Evolutionary conservation across 2,888 invertebrate genomes (phyloP), one percentile per base, ranked within the genome.

Genomic region (Polydrusus pterygomalis): DNA sequence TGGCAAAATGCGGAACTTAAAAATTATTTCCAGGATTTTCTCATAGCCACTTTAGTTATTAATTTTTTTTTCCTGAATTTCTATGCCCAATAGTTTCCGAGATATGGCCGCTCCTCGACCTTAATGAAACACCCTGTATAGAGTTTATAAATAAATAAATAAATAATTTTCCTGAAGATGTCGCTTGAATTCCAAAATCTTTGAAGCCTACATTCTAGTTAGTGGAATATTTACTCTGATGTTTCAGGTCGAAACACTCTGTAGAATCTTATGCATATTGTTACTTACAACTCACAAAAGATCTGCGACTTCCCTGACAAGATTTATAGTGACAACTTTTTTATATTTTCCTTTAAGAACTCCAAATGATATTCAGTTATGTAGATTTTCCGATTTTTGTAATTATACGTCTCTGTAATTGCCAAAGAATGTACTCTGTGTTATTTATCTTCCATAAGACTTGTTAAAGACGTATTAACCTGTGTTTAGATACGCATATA

Each of bases 381-480:
- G 58, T 60, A 60, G 17, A 60, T 60, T 10, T 18, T 6, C 17
- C 38, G 38, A 60, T 60, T 60, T 60, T 60, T 60, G 38, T 60
- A 60, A 60, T 60, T 60, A 38, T 38, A 60, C 34, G 58, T 60
- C 38, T 38, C 38, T 5, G 18, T 60, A 60, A 60, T 60, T 60
- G 58, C 58, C 58, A 60, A 38, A 60, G 58, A 60, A 60, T 60
- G 58, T 60, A 17, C 38, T 38, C 17, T 17, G 6, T 11, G 38
- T 17, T 60, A 60, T 60, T 60, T 60, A 60, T 60, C 58, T 60
- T 60, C 38, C 38, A 38, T 15, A 60, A 15, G 58, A 60, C 15
- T 58, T 58, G 58, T 58, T 58, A 58, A 58, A 58, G 38, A 60
- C 58, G 38, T 60, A 60, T 60, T 38, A 60, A 38, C 58, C 38